These are phyloP conservation scores for Seriola aureovittata DNA, from an alignment of 2,113 vertebrate genomes.

Conservation along the genomic window DNA sequence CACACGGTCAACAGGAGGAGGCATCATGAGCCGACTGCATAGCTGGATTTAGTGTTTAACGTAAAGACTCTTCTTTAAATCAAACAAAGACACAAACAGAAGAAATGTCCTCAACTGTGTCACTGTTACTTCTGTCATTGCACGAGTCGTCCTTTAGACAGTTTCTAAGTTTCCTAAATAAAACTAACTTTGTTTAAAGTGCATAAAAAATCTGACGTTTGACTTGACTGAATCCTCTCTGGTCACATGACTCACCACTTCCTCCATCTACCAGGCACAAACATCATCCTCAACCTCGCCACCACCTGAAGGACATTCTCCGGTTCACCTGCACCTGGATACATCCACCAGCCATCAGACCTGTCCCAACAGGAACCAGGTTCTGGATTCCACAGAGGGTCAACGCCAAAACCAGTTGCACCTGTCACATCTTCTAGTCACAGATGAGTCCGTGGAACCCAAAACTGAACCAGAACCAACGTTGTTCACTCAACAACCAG, in stretches of 20 bases:
- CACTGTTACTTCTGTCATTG: not conserved
- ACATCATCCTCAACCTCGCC: not conserved
- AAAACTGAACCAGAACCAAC: not conserved
- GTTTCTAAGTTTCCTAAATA: slow-evolving; percentile 19
- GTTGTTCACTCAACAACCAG: not conserved
- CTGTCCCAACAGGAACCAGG: not conserved
- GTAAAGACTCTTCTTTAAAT: slow-evolving; percentile 5
- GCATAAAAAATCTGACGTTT: slow-evolving; percentile 1
- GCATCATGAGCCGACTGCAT: slow-evolving; percentile 46
- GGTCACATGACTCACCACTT: not conserved
- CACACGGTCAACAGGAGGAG: not conserved
- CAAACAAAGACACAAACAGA: not conserved
- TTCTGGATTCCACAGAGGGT: not conserved
- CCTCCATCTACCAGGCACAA: not conserved
- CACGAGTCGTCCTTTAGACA: slow-evolving; percentile 10
- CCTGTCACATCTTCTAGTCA: not conserved
- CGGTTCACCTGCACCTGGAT: not conserved
- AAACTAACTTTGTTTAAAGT: slow-evolving; percentile 40
- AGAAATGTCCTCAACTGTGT: not conserved
- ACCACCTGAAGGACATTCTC: not conserved
- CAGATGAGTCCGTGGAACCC: not conserved
- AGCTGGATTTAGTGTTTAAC: slow-evolving; percentile 32
- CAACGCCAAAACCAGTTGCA: not conserved
- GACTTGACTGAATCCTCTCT: not conserved
- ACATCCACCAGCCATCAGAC: not conserved